A percentile compares a stretch with the other conserved stretches of the same genome.
Conservation (phyloP, 2,888 invertebrate genomes). For the Leuctra nigra region DNA sequence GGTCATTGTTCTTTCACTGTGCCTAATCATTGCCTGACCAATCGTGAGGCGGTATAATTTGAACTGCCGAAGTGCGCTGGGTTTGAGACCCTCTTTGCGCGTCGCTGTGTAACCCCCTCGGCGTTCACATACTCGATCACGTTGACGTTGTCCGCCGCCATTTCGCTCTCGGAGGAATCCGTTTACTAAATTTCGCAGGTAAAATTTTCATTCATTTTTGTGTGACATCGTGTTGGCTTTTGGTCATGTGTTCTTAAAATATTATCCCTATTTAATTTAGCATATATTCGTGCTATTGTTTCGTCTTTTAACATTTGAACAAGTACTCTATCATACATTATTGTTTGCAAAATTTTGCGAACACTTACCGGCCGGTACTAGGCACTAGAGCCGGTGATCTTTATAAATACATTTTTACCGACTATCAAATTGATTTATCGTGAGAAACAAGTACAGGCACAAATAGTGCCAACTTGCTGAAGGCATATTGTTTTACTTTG, state of each 20-base stretch:
- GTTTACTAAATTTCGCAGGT: constrained; percentile 54
- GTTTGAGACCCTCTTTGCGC: constrained; percentile 55
- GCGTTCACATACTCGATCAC: constrained; percentile 37
- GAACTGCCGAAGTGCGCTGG: constrained; percentile 26
- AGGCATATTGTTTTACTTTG: too few relatives aligned
- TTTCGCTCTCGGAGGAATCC: constrained; percentile 50
- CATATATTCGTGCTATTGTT: neutral
- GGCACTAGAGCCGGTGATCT: neutral
- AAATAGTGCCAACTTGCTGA: too few relatives aligned
- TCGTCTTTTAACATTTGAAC: too few relatives aligned
- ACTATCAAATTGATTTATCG: too few relatives aligned
- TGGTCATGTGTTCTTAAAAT: neutral
- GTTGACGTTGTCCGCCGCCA: constrained; percentile 51
- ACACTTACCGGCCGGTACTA: constrained; percentile 13
- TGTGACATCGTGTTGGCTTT: constrained; percentile 21
- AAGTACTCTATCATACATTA: too few relatives aligned
- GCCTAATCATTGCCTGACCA: neutral
- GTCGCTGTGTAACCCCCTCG: constrained; percentile 69
- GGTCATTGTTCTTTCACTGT: too few relatives aligned
- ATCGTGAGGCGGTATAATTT: neutral
- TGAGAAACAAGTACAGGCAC: too few relatives aligned
- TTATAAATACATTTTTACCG: too few relatives aligned
- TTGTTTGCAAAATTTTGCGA: constrained; percentile 10
- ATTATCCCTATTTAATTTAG: neutral
- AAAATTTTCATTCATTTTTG: constrained; percentile 50